phyloP scores from a whole-genome alignment of 1,140 invertebrate genomes.

The Lordiphosa stackelbergi region DNA sequence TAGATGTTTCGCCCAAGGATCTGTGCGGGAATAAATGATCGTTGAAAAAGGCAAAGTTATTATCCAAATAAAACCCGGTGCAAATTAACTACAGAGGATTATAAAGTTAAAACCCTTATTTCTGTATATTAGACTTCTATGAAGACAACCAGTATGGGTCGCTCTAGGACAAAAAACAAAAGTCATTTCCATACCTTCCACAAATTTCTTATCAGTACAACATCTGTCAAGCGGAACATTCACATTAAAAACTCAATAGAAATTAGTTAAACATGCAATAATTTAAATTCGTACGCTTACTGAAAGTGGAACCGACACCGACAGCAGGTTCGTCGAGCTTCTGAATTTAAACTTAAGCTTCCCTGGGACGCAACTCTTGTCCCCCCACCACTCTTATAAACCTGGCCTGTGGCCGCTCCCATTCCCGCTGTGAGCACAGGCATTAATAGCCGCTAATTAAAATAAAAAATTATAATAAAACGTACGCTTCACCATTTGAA shows the following conservation, averaged over 20 bases:
- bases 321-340: conserved; percentile 52
- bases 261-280: conserved; percentile 67
- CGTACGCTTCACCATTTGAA: conserved; percentile 57
- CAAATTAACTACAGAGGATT: too few species aligned
- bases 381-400: background rate
- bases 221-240: conserved; percentile 45
- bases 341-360: conserved; percentile 15
- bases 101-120: too few species aligned
- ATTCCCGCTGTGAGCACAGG: background rate
- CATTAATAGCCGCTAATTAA: conserved; percentile 60
- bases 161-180: too few species aligned
- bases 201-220: conserved; percentile 6
- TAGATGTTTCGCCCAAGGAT: too few species aligned
- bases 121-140: too few species aligned
- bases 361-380: background rate
- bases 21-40: too few species aligned
- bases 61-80: too few species aligned
- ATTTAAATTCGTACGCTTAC: conserved; percentile 56
- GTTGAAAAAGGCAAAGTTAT: too few species aligned
- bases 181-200: too few species aligned
- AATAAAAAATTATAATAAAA: conserved; percentile 70
- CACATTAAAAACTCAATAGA: conserved; percentile 58
- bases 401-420: conserved; percentile 1
- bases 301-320: conserved; percentile 63
- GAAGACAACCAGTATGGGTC: too few species aligned